Evolutionary conservation across 2,888 invertebrate species (phyloP).

Genomic region (Phengaris alcon): DNA sequence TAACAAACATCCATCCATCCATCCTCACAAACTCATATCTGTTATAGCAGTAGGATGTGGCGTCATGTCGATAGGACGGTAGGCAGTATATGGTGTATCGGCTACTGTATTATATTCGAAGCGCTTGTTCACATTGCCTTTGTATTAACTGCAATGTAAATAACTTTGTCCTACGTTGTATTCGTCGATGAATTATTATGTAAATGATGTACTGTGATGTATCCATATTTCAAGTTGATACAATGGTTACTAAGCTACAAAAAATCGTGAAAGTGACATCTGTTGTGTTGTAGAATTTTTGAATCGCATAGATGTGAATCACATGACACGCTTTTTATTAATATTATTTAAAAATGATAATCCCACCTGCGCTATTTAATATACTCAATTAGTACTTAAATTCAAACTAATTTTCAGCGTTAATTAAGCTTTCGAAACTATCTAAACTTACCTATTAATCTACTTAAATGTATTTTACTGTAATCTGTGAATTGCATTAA

Average conservation of each 20-base stretch:
- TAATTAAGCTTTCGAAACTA: background rate
- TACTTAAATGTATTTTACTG: background rate
- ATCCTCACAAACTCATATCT: too few relatives aligned
- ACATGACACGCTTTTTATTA: too few relatives aligned
- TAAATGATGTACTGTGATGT: background rate
- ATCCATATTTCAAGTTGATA: background rate
- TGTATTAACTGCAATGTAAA: background rate
- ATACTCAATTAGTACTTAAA: background rate
- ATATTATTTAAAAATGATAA: background rate
- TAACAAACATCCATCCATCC: too few relatives aligned
- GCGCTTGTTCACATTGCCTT: background rate
- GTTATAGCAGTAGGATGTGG: too few relatives aligned
- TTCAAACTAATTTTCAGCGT: background rate
- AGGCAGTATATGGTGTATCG: too few relatives aligned
- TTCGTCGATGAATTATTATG: background rate
- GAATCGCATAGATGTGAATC: too few relatives aligned
- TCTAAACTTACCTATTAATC: background rate
- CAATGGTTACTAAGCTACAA: too few relatives aligned
- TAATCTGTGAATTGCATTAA: too few relatives aligned
- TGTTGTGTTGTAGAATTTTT: background rate
- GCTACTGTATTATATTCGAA: background rate
- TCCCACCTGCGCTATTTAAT: background rate
- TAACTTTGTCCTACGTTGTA: background rate
- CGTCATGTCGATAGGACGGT: too few relatives aligned
- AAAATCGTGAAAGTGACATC: background rate